These are phyloP conservation scores for Meliscaeva auricollis DNA, from an alignment of 2,888 invertebrate species.

Conservation along the genomic window DNA sequence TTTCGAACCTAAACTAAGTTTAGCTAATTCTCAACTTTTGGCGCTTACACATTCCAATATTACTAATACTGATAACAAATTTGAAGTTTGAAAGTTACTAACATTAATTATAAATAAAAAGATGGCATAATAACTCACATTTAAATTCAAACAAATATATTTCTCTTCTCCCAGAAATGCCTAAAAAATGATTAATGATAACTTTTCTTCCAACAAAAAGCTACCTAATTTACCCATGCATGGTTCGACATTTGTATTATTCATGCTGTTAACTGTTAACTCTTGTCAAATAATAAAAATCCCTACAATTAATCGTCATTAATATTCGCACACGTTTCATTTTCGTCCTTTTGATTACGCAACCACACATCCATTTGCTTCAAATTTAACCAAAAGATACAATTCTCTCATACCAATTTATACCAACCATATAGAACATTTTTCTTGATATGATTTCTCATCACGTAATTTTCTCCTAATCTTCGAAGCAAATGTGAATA, in stretches of 20 bases:
- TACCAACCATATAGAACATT: neutral
- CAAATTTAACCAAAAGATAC: constrained; percentile 28
- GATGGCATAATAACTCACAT: too few species aligned
- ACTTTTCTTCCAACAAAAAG: neutral
- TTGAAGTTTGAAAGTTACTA: too few species aligned
- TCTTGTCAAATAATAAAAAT: constrained; percentile 59
- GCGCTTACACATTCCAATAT: too few species aligned
- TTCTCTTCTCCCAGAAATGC: too few species aligned
- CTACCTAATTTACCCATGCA: neutral
- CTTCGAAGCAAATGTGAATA: constrained; percentile 57
- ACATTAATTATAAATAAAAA: too few species aligned
- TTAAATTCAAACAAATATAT: too few species aligned
- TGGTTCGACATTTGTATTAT: constrained; percentile 34
- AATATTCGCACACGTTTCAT: constrained; percentile 49
- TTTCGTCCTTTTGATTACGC: constrained; percentile 33
- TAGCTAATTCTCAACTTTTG: too few species aligned
- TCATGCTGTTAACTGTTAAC: constrained; percentile 40
- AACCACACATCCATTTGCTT: constrained; percentile 37
- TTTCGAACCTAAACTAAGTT: too few species aligned
- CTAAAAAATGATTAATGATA: neutral
- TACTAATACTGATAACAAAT: too few species aligned
- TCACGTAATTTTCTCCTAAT: constrained; percentile 68
- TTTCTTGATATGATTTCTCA: constrained; percentile 50
- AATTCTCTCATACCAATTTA: neutral
- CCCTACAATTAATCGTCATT: constrained; percentile 66